A percentile compares a stretch with the other conserved stretches of the same genome.
phyloP scores from a whole-genome alignment of 2,113 vertebrate genomes.

The Uria aalge region DNA sequence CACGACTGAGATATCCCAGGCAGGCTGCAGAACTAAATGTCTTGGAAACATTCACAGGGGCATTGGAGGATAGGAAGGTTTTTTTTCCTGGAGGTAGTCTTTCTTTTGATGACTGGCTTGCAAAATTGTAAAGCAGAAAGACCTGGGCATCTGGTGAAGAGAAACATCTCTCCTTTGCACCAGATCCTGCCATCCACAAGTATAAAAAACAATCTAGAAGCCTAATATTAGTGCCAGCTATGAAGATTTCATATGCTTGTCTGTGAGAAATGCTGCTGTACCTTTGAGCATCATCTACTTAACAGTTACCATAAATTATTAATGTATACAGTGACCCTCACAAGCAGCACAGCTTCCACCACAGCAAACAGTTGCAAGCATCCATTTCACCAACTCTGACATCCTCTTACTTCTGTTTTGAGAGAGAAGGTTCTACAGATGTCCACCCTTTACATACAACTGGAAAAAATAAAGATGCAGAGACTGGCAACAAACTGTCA shows the following conservation, averaged over 20 bases:
- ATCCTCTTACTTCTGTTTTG: background rate
- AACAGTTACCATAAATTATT: background rate
- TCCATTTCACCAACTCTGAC: background rate
- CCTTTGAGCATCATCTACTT: background rate
- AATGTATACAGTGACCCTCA: background rate
- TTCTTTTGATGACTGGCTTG: background rate
- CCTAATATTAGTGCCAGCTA: background rate
- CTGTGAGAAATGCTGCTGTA: background rate
- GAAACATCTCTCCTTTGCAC: background rate
- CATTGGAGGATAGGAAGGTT: background rate
- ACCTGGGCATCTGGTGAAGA: background rate
- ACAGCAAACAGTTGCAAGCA: background rate
- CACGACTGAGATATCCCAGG: background rate
- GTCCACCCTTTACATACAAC: background rate
- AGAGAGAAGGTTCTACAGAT: background rate
- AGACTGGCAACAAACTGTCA: background rate
- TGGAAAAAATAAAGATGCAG: background rate
- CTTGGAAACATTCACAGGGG: background rate
- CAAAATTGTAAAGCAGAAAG: background rate
- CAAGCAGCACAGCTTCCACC: background rate
- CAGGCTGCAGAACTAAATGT: background rate
- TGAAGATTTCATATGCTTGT: background rate
- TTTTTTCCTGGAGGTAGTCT: background rate
- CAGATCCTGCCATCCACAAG: background rate
- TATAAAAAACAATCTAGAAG: background rate